Base-by-base conservation (phyloP, 2,113 vertebrate species). In the Lontra canadensis region DNA sequence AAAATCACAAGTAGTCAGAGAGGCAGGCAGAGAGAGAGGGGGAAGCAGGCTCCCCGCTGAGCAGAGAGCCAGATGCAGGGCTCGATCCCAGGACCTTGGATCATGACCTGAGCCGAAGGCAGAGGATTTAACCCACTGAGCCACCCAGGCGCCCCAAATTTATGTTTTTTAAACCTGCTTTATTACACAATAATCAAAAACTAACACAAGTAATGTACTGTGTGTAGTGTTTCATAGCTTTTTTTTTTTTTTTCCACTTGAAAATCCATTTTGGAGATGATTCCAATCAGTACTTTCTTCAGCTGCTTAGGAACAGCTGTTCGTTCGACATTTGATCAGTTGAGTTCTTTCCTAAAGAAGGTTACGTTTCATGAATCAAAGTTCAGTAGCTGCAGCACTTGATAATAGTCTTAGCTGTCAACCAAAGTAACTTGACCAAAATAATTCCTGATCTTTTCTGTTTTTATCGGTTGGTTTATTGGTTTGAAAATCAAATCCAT, bases 381-480 rank as follows among this genome's bases (percentile, higher is more conserved):
- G 57, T 57, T 90, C 47, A 55, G 47, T 36, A 61, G 29, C 29
- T 39, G 67, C 26, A 15, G 20, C 39, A 20, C 39, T 76, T 96
- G 80, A 34, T 71, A 82, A 82, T 63, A 18, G 47, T 73, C 25
- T 15, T 63, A 12, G 34, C 17, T 81, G 14, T 69, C 59, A 81
- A 25, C 59, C 34, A 63, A 86, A 82, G 14, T 39, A 44, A 76
- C 87, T 74, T 90, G 47, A 42, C 14, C 80, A 89, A 89, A 88
- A 80, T 47, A 15, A 69, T 42, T 94, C 79, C 31, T 2, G 12
- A 52, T 78, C 13, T 52, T 76, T 94, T 90, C 21, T 71, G 21
- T 81, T 86, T 93, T 86, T 96, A 29, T 42, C 59, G 11, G 47
- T 92, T 88, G 55, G 4, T 34, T 91, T 94, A 61, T 71, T 87